phyloP scores from a whole-genome alignment of 2,797 vertebrate species.

The Varecia variegata region DNA sequence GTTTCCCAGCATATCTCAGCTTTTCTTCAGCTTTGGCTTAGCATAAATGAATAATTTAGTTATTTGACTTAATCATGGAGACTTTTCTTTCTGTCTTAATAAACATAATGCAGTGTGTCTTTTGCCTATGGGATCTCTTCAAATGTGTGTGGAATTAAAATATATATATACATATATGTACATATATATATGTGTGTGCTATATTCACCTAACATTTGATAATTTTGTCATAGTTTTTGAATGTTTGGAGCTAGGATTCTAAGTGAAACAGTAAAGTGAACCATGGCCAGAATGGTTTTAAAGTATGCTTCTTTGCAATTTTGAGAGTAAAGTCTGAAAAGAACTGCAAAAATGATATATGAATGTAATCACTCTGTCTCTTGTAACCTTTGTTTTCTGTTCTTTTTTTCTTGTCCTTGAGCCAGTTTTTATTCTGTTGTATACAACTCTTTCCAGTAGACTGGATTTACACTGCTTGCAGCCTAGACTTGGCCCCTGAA shows the following conservation, averaged over 20 bases:
- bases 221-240: background rate
- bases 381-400: background rate
- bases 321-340: background rate
- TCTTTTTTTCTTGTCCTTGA: background rate
- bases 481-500: background rate
- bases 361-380: background rate
- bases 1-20: background rate
- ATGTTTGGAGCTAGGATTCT: background rate
- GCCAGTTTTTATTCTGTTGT: slow-evolving; percentile 16
- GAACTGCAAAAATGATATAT: background rate
- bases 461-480: background rate
- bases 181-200: background rate
- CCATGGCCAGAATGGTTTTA: background rate
- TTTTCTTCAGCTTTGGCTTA: background rate
- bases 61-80: background rate
- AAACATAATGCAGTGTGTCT: background rate
- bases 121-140: slow-evolving; percentile 15
- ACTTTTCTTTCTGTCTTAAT: background rate
- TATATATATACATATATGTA: background rate
- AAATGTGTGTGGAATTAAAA: slow-evolving; percentile 30
- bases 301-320: background rate
- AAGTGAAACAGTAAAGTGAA: background rate
- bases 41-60: background rate
- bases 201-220: background rate
- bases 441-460: background rate